Evolutionary conservation across 2,113 vertebrate genomes (phyloP), one percentile per base, ranked within the genome.

Genomic region (Menura novaehollandiae): DNA sequence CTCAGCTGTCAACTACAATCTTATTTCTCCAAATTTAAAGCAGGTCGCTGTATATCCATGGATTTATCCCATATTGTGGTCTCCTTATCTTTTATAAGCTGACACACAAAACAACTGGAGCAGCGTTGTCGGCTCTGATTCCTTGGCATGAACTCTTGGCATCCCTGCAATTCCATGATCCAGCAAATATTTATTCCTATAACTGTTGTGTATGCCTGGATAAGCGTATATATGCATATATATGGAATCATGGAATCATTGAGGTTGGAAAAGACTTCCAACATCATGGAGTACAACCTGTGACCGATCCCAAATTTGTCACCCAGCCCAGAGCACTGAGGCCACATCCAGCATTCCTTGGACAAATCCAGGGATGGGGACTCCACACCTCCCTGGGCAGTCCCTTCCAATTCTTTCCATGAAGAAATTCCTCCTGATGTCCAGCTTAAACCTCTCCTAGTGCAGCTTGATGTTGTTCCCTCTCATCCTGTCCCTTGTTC

Each of bases 151-250:
- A 43, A 78, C 55, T 66, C 35, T 7, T 10, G 2, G 33, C 22
- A 35, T 56, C 35, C 51, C 78, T 16, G 4, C 14, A 75, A 81
- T 41, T 63, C 47, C 82, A 59, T 0, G 3, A 68, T 27, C 19
- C 63, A 33, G 60, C 16, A 79, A 89, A 79, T 53, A 62, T 7
- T 72, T 39, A 75, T 62, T 18, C 18, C n/a, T 11, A 32, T 14
- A 30, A 47, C 16, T 0, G 0, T 16, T 52, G 30, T 2, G 2
- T 23, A 7, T 4, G 24, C 26, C 27, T 47, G 43, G 18, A 1
- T 52, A 62, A 80, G 26, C 27, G 20, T 12, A 52, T 15, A 46
- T 8, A 6, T 9, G 19, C 28, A 71, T 10, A 35, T 3, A 28
- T 2, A 56, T 2, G 13, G n/a, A 72, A 79, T 49, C n/a, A 63